Conservation (phyloP, 2,113 vertebrate genomes). For the Burhinus bistriatus region DNA sequence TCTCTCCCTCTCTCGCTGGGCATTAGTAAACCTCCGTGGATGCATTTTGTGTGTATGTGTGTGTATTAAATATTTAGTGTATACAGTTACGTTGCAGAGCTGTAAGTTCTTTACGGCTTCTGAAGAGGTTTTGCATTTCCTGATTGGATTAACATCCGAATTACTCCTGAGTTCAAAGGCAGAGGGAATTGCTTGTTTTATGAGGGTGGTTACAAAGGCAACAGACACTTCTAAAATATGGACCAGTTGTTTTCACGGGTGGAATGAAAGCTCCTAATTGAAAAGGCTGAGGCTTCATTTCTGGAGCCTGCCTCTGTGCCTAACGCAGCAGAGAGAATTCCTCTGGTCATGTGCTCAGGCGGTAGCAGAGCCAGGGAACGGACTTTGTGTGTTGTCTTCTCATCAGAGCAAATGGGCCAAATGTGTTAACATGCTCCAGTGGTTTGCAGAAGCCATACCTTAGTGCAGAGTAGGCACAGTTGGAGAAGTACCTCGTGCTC, state of each 20-base stretch:
- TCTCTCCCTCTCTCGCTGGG: neutral
- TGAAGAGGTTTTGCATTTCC: conserved; percentile 11
- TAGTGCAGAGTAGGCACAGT: neutral
- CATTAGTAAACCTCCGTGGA: neutral
- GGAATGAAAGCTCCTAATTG: conserved; percentile 8
- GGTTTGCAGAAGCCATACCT: neutral
- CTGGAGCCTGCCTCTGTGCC: neutral
- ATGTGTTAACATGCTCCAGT: neutral
- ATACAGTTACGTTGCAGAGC: neutral
- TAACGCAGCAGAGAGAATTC: neutral
- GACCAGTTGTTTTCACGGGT: neutral
- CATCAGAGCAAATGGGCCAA: neutral
- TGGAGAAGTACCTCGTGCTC: neutral
- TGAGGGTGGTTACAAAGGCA: neutral
- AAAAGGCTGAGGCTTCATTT: neutral
- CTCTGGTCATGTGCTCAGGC: neutral
- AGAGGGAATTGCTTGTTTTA: neutral
- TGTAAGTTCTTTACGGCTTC: neutral
- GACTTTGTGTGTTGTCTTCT: neutral
- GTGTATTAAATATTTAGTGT: conserved; percentile 12
- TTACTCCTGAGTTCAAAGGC: conserved; percentile 21
- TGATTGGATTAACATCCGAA: conserved; percentile 22
- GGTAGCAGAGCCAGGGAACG: neutral
- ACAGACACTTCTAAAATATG: neutral
- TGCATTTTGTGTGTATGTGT: neutral